Conservation (phyloP, 2,888 invertebrate genomes). For the Diadegma fenestrale region DNA sequence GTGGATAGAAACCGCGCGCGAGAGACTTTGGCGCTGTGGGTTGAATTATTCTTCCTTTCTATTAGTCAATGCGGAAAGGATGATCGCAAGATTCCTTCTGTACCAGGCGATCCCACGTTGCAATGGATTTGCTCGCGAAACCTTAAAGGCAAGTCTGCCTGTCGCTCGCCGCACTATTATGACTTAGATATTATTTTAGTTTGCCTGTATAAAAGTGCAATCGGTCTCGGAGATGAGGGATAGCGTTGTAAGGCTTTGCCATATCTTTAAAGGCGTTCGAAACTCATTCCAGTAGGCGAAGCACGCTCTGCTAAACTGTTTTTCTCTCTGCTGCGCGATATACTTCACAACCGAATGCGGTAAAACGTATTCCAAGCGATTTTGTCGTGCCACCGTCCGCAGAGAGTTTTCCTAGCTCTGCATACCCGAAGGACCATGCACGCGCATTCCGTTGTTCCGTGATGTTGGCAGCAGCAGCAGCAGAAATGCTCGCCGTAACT, state of each 20-base stretch:
- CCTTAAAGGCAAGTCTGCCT: conserved; percentile 43
- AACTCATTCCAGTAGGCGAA: conserved; percentile 58
- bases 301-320: conserved; percentile 28
- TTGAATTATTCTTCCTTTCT: conserved; percentile 22
- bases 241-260: conserved; percentile 76
- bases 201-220: conserved; percentile 53
- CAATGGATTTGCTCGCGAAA: conserved; percentile 16
- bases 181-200: conserved; percentile 1
- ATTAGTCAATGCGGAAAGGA: conserved; percentile 19
- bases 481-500: neutral
- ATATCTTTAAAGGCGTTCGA: conserved; percentile 74
- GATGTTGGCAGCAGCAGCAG: conserved; percentile 8
- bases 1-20: neutral
- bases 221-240: conserved; percentile 73
- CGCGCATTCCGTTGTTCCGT: conserved; percentile 13
- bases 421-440: neutral
- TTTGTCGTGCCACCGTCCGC: conserved; percentile 37
- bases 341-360: conserved; percentile 50
- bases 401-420: conserved; percentile 3
- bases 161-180: neutral
- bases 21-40: neutral
- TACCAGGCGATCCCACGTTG: conserved; percentile 11
- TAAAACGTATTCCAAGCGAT: conserved; percentile 61
- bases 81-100: conserved; percentile 52
- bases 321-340: neutral